These are phyloP conservation scores for Marisa cornuarietis DNA, from an alignment of 1,140 invertebrate species.

Conservation along the genomic window DNA sequence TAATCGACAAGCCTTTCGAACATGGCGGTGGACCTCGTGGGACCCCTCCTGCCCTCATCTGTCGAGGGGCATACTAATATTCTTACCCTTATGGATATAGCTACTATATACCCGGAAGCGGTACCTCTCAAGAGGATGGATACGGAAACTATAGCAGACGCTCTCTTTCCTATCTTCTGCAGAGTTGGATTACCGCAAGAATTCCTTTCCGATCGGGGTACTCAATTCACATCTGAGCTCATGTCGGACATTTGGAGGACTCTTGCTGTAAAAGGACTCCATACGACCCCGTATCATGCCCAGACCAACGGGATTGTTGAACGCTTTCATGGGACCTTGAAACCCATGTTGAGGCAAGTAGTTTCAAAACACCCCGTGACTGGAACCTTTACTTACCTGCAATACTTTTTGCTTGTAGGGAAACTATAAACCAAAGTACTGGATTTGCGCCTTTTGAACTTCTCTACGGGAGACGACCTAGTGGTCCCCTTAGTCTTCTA, in stretches of 20 bases:
- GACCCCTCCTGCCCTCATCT: slow-evolving; percentile 28
- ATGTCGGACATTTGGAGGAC: slow-evolving; percentile 29
- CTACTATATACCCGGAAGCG: no score
- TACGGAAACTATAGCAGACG: slow-evolving; percentile 34
- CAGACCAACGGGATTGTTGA: slow-evolving; percentile 42
- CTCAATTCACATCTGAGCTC: slow-evolving; percentile 30
- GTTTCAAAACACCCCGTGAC: slow-evolving; percentile 45
- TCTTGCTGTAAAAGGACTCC: slow-evolving; percentile 30
- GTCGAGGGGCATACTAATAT: slow-evolving; percentile 38
- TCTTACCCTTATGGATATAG: slow-evolving; percentile 34
- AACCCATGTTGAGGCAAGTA: slow-evolving; percentile 41
- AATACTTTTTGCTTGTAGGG: slow-evolving; percentile 22
- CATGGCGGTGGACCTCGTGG: slow-evolving; percentile 40
- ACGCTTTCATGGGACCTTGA: slow-evolving; percentile 49
- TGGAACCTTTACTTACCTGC: slow-evolving; percentile 52
- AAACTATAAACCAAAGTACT: slow-evolving; percentile 22
- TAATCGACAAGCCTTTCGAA: slow-evolving; percentile 39
- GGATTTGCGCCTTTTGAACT: slow-evolving; percentile 30
- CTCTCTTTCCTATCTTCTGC: slow-evolving; percentile 49
- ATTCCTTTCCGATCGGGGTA: slow-evolving; percentile 34
- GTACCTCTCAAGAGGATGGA: no score
- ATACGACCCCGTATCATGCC: slow-evolving; percentile 28
- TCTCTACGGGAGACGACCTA: slow-evolving; percentile 16
- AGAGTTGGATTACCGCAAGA: slow-evolving; percentile 63
- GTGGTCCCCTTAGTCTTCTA: slow-evolving; percentile 26